Evolutionary conservation across 2,888 invertebrate species (phyloP).

Genomic region (Tipula unca): DNA sequence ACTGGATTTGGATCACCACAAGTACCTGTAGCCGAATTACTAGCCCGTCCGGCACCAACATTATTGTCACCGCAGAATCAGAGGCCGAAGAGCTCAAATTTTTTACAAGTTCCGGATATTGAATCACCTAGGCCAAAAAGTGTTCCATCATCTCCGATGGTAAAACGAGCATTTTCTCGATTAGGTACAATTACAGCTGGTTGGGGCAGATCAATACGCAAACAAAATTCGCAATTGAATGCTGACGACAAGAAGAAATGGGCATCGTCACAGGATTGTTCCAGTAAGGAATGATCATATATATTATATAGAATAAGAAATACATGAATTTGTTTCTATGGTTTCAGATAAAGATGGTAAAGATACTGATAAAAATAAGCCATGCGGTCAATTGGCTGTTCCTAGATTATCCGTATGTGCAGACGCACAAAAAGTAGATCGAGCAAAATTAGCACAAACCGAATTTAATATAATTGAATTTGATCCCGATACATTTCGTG

Average conservation of each 20-base stretch:
- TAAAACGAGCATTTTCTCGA: conserved; percentile 84
- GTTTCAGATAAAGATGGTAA: conserved; percentile 66
- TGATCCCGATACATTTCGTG: conserved; percentile 87
- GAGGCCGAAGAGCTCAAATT: conserved; percentile 82
- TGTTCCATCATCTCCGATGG: conserved; percentile 90
- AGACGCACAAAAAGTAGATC: conserved; percentile 88
- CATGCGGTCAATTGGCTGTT: conserved; percentile 66
- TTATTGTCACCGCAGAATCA: conserved; percentile 78
- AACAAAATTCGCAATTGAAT: conserved; percentile 70
- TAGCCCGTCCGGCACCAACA: conserved; percentile 78
- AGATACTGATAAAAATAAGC: conserved; percentile 72
- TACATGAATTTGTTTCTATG: conserved; percentile 19
- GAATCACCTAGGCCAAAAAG: conserved; percentile 82
- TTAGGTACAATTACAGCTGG: conserved; percentile 84
- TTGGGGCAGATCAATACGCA: conserved; percentile 81
- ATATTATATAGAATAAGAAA: background rate
- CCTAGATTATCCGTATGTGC: conserved; percentile 87
- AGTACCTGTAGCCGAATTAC: conserved; percentile 81
- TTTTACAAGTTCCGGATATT: conserved; percentile 83
- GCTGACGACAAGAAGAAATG: conserved; percentile 87
- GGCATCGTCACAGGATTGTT: conserved; percentile 87
- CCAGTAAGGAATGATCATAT: conserved; percentile 55
- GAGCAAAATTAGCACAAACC: conserved; percentile 84
- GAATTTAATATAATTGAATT: conserved; percentile 95
- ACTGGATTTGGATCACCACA: conserved; percentile 90